Evolutionary conservation across 2,797 vertebrate species (phyloP).

Genomic region (Antennarius maculatus): DNA sequence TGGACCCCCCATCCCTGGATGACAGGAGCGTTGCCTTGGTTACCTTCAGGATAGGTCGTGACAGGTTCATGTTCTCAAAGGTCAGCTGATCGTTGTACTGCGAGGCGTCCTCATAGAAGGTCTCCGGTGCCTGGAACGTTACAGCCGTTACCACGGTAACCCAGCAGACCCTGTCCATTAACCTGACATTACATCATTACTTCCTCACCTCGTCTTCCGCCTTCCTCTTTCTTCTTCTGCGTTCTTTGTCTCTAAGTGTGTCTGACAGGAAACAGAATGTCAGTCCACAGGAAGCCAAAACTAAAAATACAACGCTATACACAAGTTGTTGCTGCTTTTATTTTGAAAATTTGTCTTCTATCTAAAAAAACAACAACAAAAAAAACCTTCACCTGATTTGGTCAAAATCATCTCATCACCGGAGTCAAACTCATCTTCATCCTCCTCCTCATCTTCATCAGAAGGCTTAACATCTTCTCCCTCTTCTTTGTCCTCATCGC

Average conservation of each 20-base stretch:
- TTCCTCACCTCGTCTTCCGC: constrained; percentile 60
- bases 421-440: constrained; percentile 83
- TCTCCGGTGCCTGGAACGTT: constrained; percentile 76
- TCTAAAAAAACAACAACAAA: background rate
- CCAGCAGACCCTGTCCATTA: rapidly evolving
- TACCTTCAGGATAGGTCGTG: constrained; percentile 95
- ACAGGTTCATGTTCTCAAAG: constrained; percentile 97
- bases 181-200: background rate
- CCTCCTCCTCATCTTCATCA: constrained; percentile 12
- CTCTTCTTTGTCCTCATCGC: background rate
- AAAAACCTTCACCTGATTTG: constrained; percentile 85
- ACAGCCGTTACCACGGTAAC: constrained; percentile 24
- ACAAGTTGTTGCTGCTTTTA: too few relatives aligned
- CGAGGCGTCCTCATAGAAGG: constrained; percentile 91
- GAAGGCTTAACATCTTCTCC: constrained; percentile 58
- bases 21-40: background rate
- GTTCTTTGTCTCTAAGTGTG: constrained; percentile 87
- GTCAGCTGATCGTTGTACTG: constrained; percentile 88
- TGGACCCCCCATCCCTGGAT: too few relatives aligned
- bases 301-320: background rate
- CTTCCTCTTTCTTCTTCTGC: constrained; percentile 77
- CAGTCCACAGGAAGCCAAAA: background rate
- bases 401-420: constrained; percentile 89
- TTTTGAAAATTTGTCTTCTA: too few relatives aligned
- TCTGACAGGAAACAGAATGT: constrained; percentile 73